Percentiles rank a stretch among this genome's conserved stretches.
Conservation (phyloP, 2,888 invertebrate genomes). For the Pollenia amentaria region DNA sequence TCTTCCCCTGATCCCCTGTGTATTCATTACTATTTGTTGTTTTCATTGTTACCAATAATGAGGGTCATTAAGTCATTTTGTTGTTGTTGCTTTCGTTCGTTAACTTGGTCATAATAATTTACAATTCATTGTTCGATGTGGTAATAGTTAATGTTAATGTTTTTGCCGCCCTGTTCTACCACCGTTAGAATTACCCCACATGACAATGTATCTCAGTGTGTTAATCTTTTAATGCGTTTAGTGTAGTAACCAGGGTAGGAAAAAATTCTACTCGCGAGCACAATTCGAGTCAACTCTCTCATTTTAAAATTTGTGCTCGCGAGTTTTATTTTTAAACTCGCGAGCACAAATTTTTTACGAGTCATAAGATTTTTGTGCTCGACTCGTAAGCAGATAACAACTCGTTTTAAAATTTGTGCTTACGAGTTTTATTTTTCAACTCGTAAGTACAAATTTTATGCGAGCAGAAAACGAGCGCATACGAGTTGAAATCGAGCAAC, state of each 20-base stretch:
- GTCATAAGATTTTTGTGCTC: no score
- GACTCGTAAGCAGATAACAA: no score
- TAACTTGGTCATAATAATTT: slow-evolving; percentile 72
- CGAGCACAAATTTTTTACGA: no score
- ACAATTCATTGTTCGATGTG: slow-evolving; percentile 58
- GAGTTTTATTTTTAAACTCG: no score
- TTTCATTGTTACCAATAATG: slow-evolving; percentile 70
- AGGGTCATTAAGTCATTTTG: slow-evolving; percentile 74
- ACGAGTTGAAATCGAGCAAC: no score
- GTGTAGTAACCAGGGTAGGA: slow-evolving; percentile 74
- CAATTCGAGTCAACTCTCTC: no score
- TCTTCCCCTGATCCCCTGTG: not conserved
- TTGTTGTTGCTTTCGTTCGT: slow-evolving; percentile 43
- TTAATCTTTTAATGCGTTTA: slow-evolving; percentile 84
- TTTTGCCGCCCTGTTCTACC: slow-evolving; percentile 20
- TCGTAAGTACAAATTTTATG: no score
- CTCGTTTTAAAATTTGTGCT: no score
- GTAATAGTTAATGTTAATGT: slow-evolving; percentile 41
- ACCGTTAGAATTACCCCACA: slow-evolving; percentile 64
- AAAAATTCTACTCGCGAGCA: no score
- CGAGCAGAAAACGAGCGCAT: no score
- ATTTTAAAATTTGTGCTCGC: no score
- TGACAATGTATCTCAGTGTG: slow-evolving; percentile 79
- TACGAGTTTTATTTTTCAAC: no score
- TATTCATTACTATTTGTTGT: slow-evolving; percentile 45